A percentile compares a stretch with the other conserved stretches of the same genome.
Evolutionary conservation across 1,140 invertebrate species (phyloP).

Genomic region (Tetramorium simillimum): DNA sequence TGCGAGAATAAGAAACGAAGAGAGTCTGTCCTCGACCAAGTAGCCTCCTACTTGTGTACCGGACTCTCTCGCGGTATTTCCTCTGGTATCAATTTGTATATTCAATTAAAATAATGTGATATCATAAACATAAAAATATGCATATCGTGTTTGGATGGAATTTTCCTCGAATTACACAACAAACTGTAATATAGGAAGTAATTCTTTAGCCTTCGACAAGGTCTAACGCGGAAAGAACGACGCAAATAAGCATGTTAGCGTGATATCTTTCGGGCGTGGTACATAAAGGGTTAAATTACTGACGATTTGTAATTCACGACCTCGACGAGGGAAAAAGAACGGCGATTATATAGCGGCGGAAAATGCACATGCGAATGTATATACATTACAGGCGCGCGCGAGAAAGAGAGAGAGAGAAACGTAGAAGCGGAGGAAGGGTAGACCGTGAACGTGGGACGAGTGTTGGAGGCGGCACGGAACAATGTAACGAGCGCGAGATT

Average conservation of each 20-base stretch:
- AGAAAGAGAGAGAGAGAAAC: conserved; percentile 41
- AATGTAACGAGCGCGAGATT: conserved; percentile 55
- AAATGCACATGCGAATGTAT: neutral
- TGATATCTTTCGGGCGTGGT: conserved; percentile 38
- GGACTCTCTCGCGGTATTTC: neutral
- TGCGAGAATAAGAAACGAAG: neutral
- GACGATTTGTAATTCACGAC: conserved; percentile 67
- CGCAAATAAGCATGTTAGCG: conserved; percentile 14
- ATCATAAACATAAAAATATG: neutral
- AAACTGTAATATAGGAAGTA: conserved; percentile 15
- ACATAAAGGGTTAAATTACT: conserved; percentile 57
- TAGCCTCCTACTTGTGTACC: too few species aligned
- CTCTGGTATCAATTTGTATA: neutral
- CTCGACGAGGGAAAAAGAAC: conserved; percentile 18
- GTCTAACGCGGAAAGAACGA: conserved; percentile 13
- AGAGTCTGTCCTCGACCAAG: neutral
- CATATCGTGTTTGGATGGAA: neutral
- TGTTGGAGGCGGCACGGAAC: conserved; percentile 34
- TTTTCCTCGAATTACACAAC: neutral
- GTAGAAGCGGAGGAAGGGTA: neutral
- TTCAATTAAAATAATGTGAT: neutral
- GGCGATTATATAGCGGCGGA: neutral
- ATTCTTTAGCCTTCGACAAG: conserved; percentile 46
- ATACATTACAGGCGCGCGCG: neutral
- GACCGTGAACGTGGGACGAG: conserved; percentile 56